Evolutionary conservation across 2,797 vertebrate genomes (phyloP).

Genomic region (Notamacropus eugenii): DNA sequence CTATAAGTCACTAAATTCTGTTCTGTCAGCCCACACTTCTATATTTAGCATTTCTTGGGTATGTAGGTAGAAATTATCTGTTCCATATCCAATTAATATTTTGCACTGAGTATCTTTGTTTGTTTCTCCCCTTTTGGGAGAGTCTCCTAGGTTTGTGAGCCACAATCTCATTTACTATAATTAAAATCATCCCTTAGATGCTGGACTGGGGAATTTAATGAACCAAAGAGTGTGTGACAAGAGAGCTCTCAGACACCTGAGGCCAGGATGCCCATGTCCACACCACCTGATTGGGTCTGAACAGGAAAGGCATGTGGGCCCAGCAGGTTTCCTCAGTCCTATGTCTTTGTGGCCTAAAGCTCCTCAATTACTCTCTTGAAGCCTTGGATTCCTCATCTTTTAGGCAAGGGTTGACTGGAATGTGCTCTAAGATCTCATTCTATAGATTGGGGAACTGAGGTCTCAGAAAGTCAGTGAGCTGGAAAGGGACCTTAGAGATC

Average conservation of each 20-base stretch:
- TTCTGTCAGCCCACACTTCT: neutral
- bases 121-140: neutral
- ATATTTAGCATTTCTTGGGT: neutral
- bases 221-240: neutral
- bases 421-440: neutral
- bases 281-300: neutral
- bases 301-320: neutral
- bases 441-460: neutral
- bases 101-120: neutral
- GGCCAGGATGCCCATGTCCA: neutral
- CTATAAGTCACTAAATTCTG: neutral
- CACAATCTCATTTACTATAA: neutral
- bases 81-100: neutral
- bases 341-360: neutral
- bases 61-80: neutral
- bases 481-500: neutral
- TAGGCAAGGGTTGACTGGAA: neutral
- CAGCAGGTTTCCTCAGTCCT: neutral
- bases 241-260: neutral
- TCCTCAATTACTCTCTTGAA: neutral
- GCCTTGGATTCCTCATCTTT: neutral
- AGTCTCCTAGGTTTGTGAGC: neutral
- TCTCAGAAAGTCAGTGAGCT: neutral
- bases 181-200: neutral
- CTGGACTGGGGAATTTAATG: neutral